Evolutionary conservation across 2,888 invertebrate species (phyloP).

Genomic region (Uropetala carovei): DNA sequence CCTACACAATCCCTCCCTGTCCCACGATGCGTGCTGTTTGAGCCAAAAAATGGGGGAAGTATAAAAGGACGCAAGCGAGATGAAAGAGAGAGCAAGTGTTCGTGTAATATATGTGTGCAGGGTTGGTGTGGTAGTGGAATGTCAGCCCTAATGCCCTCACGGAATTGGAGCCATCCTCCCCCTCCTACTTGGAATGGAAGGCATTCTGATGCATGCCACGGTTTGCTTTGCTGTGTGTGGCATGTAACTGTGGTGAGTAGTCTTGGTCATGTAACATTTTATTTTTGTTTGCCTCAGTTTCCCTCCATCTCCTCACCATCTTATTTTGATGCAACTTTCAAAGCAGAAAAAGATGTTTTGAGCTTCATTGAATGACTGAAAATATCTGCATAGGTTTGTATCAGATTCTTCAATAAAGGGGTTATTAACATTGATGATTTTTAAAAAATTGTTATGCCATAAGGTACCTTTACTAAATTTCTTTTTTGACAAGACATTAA

Average conservation of each 20-base stretch:
- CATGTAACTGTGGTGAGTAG: conserved; percentile 52
- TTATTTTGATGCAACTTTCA: no score
- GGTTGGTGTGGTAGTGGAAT: conserved; percentile 41
- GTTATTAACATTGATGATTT: no score
- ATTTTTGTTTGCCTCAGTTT: conserved; percentile 39
- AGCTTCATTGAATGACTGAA: no score
- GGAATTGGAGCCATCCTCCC: conserved; percentile 58
- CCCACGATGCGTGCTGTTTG: conserved; percentile 39
- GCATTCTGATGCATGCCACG: conserved; percentile 63
- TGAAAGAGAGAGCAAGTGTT: conserved; percentile 42
- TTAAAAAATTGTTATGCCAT: no score
- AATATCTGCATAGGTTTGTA: no score
- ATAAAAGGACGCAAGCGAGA: conserved; percentile 40
- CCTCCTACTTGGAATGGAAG: conserved; percentile 59
- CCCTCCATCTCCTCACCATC: not conserved
- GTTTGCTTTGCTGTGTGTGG: conserved; percentile 62
- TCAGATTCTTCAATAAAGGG: no score
- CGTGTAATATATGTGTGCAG: conserved; percentile 50
- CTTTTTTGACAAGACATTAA: no score
- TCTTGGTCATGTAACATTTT: conserved; percentile 41
- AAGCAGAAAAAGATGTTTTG: no score
- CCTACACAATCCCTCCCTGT: not conserved
- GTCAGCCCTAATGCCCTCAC: conserved; percentile 50
- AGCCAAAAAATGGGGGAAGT: conserved; percentile 8
- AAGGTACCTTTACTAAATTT: no score